Percentiles rank a stretch among this genome's conserved stretches.
Conservation (phyloP, 2,888 invertebrate species). For the Synanthedon vespiformis region DNA sequence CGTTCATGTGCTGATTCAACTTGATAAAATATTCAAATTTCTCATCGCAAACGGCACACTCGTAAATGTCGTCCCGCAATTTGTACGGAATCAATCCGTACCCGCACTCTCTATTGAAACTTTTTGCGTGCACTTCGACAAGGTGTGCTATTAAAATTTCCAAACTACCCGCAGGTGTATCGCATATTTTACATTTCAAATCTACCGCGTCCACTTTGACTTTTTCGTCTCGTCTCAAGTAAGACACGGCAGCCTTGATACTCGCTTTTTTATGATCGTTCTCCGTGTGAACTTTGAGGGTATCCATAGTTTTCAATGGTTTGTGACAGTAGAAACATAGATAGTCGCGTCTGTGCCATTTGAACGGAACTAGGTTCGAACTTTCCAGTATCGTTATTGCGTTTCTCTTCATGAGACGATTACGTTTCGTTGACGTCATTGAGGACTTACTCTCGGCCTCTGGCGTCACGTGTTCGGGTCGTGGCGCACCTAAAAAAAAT, state of each 20-base stretch:
- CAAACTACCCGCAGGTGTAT: slow-evolving; percentile 17
- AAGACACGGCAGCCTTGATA: slow-evolving; percentile 41
- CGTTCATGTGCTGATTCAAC: slow-evolving; percentile 58
- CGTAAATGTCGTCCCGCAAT: slow-evolving; percentile 22
- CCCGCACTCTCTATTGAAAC: slow-evolving; percentile 29
- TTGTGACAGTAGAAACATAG: slow-evolving; percentile 56
- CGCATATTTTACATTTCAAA: slow-evolving; percentile 32
- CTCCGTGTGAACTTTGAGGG: slow-evolving; percentile 48
- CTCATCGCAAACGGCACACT: slow-evolving; percentile 42
- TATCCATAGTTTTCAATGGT: slow-evolving; percentile 30
- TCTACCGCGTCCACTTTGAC: slow-evolving; percentile 50
- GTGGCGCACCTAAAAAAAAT: slow-evolving; percentile 7
- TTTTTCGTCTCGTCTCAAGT: slow-evolving; percentile 46
- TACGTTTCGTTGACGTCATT: slow-evolving; percentile 44
- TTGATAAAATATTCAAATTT: slow-evolving; percentile 50
- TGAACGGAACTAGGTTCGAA: slow-evolving; percentile 47
- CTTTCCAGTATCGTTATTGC: slow-evolving; percentile 42
- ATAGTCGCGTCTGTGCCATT: slow-evolving; percentile 56
- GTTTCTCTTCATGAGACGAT: slow-evolving; percentile 50
- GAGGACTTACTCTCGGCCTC: slow-evolving; percentile 35
- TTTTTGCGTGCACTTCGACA: slow-evolving; percentile 24
- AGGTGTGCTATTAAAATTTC: slow-evolving; percentile 32
- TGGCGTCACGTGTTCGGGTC: slow-evolving; percentile 9
- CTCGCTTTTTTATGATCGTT: slow-evolving; percentile 32
- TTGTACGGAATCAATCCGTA: slow-evolving; percentile 48